Evolutionary conservation across 1,140 invertebrate species (phyloP).

Genomic region (Zaprionus lachaisei): DNA sequence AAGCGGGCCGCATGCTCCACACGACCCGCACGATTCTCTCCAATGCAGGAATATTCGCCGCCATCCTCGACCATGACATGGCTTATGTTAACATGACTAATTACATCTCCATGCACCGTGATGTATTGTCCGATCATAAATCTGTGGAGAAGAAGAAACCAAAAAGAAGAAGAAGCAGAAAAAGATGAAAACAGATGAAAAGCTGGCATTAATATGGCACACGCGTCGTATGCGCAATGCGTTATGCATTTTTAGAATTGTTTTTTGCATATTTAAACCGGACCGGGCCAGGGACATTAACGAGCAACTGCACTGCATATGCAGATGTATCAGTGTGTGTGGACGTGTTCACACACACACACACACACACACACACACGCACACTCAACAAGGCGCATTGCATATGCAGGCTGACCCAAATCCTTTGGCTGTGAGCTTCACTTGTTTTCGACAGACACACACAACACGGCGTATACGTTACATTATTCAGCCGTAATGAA

Average conservation of each 20-base stretch:
- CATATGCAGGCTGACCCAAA: constrained; percentile 77
- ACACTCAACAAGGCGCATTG: constrained; percentile 66
- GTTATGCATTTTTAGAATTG: constrained; percentile 53
- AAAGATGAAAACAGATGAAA: constrained; percentile 42
- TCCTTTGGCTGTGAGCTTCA: constrained; percentile 72
- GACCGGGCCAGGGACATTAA: constrained; percentile 45
- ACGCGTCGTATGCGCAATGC: constrained; percentile 65
- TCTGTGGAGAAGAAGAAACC: constrained; percentile 84
- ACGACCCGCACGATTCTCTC: constrained; percentile 91
- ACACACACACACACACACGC: constrained; percentile 29
- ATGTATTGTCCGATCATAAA: constrained; percentile 93
- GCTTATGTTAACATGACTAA: constrained; percentile 94
- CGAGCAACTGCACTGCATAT: constrained; percentile 32
- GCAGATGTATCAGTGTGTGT: neutral
- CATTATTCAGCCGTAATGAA: constrained; percentile 76
- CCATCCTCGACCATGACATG: constrained; percentile 93
- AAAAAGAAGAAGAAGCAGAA: constrained; percentile 22
- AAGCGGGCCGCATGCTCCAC: constrained; percentile 91
- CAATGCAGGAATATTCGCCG: constrained; percentile 93
- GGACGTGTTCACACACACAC: constrained; percentile 18
- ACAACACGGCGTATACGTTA: constrained; percentile 46
- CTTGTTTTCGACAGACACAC: constrained; percentile 63
- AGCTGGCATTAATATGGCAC: constrained; percentile 61
- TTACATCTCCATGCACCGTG: constrained; percentile 92
- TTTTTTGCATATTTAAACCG: constrained; percentile 66